Conservation (phyloP, 2,797 vertebrate species). For the Serranus cabrilla region DNA sequence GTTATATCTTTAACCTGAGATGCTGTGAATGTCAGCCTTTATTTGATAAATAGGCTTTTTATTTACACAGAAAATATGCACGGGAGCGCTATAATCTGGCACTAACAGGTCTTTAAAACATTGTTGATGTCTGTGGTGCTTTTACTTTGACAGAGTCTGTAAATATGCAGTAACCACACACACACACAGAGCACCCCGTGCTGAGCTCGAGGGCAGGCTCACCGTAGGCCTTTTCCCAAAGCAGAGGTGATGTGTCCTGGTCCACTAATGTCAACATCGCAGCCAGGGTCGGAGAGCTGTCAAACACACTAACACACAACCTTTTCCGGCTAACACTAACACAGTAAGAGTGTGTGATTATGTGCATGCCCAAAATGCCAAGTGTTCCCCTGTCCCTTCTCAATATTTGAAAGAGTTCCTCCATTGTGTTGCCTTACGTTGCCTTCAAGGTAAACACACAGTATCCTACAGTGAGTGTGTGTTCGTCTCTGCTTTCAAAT, state of each 20-base stretch:
- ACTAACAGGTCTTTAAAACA: neutral
- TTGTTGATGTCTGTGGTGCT: neutral
- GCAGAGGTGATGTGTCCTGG: constrained; percentile 80
- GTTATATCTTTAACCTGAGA: neutral
- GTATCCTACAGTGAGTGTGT: constrained; percentile 8
- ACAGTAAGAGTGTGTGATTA: constrained; percentile 59
- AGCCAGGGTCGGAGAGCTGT: constrained; percentile 71
- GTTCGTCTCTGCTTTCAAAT: constrained; percentile 3
- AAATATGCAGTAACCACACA: constrained; percentile 21
- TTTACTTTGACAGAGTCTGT: constrained; percentile 32
- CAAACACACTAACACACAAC: constrained; percentile 80
- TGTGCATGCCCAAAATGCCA: constrained; percentile 73
- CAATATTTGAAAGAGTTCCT: constrained; percentile 37
- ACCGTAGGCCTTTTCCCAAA: constrained; percentile 74
- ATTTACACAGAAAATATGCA: neutral
- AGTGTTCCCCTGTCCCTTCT: constrained; percentile 52
- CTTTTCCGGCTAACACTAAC: constrained; percentile 73
- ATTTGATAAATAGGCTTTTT: neutral
- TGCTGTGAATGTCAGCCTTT: neutral
- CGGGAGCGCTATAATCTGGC: neutral
- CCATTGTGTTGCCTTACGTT: constrained; percentile 26
- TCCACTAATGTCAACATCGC: constrained; percentile 76
- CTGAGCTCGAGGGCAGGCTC: constrained; percentile 63
- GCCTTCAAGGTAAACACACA: constrained; percentile 43
- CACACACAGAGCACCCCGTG: constrained; percentile 36